Base-by-base conservation (phyloP, 1,140 invertebrate genomes). In the Drosophila prosaltans region DNA sequence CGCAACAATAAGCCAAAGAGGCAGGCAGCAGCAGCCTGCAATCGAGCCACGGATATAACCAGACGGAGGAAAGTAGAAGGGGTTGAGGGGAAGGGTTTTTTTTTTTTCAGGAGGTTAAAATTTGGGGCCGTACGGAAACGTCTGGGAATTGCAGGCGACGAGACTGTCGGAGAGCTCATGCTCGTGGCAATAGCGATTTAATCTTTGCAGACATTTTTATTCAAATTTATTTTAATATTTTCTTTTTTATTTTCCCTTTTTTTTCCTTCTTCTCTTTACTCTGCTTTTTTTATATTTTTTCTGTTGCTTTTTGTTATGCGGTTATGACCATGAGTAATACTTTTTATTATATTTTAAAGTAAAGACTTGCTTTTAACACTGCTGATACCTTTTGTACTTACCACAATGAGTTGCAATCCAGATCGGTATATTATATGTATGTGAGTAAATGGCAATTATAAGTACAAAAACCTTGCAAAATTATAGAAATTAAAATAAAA, bases 121-220 rank as follows among this genome's bases (percentile, higher is more conserved):
- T 41, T 36, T 36, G 28, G 24, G 60, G 21, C 55, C 11, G n/a
- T 43, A 63, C 54, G 74, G 66, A 65, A 86, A 68, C 83, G 83
- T 86, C 83, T 86, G 83, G 76, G 76, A 82, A 83, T 83, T 83
- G 83, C 83, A 83, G 83, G 83, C 83, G 83, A 60, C 55, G 65
- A 45, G 45, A 77, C 74, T 59, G 74, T 57, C 63, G 75, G 26
- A 21, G 40, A 16, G 40, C 30, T 21, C 30, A 36, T 62, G 74
- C 81, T 74, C 82, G 66, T 78, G 78, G 84, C 84, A 82, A 89
- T 89, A 79, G 80, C 84, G 84, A 88, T 88, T 88, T 88, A 88
- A 88, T 88, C 84, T 88, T 88, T 89, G 83, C 80, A 78, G 84
- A 80, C 80, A 88, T 78, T 88, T 89, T 84, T 84, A 88, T 88